phyloP scores from a whole-genome alignment of 2,113 vertebrate genomes.

The Mormyrus lacerda region DNA sequence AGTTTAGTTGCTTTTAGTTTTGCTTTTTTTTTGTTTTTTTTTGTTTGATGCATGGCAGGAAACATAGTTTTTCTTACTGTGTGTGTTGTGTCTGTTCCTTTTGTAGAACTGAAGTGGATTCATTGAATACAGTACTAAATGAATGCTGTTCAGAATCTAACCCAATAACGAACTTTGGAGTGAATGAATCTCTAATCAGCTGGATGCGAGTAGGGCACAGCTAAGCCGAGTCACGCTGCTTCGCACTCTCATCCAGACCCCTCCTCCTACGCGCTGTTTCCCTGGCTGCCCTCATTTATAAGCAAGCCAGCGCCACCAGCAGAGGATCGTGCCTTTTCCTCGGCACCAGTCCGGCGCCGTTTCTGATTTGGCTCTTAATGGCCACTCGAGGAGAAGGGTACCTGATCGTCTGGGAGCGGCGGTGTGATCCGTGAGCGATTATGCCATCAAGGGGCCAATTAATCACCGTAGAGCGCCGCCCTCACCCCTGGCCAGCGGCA shows the following conservation, averaged over 20 bases:
- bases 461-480: background rate
- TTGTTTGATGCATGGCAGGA: background rate
- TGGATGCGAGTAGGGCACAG: background rate
- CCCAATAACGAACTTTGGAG: background rate
- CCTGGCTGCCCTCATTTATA: background rate
- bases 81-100: background rate
- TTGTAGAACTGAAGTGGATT: background rate
- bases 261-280: background rate
- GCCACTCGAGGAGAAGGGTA: background rate
- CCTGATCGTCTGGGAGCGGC: background rate
- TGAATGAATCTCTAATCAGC: background rate
- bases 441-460: constrained; percentile 16
- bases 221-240: background rate
- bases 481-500: background rate
- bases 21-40: background rate
- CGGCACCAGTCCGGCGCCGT: background rate
- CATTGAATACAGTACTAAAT: background rate
- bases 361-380: background rate
- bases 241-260: background rate
- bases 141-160: background rate
- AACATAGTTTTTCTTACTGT: background rate
- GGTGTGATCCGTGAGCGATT: background rate
- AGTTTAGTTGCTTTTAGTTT: background rate
- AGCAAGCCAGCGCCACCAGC: background rate
- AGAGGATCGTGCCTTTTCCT: background rate